A percentile compares a stretch with the other conserved stretches of the same genome.
Conservation (phyloP, 2,797 vertebrate species). For the Eutrigla gurnardus region DNA sequence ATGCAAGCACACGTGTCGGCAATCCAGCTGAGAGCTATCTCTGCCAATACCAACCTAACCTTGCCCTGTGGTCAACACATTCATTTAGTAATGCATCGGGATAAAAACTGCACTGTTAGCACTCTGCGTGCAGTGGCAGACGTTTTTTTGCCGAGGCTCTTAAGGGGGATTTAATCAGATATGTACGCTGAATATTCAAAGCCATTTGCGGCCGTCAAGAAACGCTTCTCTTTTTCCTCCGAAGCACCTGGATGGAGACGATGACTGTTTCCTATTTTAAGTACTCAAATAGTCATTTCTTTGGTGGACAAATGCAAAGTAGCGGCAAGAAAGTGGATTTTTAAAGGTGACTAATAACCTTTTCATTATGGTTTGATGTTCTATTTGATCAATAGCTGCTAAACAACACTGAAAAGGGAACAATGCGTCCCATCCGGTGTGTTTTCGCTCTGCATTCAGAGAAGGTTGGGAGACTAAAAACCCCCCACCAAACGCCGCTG, state of each 20-base stretch:
- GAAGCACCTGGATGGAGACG: conserved; percentile 72
- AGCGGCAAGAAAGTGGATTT: conserved; percentile 10
- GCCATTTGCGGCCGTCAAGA: conserved; percentile 78
- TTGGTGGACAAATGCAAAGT: conserved; percentile 19
- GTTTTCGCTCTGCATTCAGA: conserved; percentile 46
- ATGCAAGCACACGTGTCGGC: conserved; percentile 77
- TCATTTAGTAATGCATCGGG: conserved; percentile 80
- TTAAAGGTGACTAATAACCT: conserved; percentile 13
- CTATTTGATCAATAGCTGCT: conserved; percentile 35
- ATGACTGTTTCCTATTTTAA: conserved; percentile 55
- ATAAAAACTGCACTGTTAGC: conserved; percentile 78
- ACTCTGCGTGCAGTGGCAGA: conserved; percentile 68
- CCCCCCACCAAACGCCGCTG: conserved; percentile 28
- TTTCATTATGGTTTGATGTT: conserved; percentile 3
- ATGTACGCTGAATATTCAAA: conserved; percentile 83
- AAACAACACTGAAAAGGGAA: conserved; percentile 45
- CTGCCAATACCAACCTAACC: conserved; percentile 77
- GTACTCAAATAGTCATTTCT: conserved; percentile 54
- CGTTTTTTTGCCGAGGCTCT: conserved; percentile 70
- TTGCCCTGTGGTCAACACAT: conserved; percentile 78
- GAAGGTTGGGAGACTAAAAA: conserved; percentile 52
- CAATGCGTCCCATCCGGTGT: conserved; percentile 50
- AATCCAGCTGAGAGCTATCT: conserved; percentile 81
- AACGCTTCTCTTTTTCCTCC: conserved; percentile 48
- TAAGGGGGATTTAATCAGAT: conserved; percentile 82